These are phyloP conservation scores for Monopterus albus DNA, from an alignment of 2,113 vertebrate genomes.

Conservation along the genomic window DNA sequence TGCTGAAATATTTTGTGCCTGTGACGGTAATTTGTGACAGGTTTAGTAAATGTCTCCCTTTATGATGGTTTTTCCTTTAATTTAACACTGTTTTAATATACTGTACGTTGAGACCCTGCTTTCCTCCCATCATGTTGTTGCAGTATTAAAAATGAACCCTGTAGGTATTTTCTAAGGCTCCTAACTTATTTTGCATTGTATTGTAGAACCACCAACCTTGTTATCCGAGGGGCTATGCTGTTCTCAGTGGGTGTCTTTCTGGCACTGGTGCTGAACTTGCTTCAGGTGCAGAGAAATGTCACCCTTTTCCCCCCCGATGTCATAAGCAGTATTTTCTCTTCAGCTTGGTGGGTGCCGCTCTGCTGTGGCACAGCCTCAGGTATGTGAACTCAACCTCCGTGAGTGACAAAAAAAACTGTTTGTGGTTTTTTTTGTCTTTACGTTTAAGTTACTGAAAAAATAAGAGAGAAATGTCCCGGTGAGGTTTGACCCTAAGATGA, in stretches of 20 bases:
- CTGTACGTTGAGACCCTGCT: neutral
- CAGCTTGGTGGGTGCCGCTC: constrained; percentile 95
- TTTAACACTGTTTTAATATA: too few species aligned
- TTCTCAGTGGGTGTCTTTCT: constrained; percentile 95
- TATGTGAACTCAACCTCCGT: constrained; percentile 54
- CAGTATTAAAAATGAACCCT: neutral
- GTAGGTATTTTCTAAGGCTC: neutral
- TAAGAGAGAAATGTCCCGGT: neutral
- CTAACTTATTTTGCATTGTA: neutral
- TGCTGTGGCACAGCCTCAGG: constrained; percentile 95
- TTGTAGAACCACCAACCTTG: constrained; percentile 85
- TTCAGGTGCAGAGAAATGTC: constrained; percentile 96
- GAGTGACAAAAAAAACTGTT: neutral
- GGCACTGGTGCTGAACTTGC: constrained; percentile 93
- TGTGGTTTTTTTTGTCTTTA: neutral
- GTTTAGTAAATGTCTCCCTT: too few species aligned
- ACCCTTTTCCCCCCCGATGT: constrained; percentile 97
- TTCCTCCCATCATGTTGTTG: neutral
- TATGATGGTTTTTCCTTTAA: too few species aligned
- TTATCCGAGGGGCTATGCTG: constrained; percentile 89
- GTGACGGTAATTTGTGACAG: too few species aligned
- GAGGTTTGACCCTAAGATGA: neutral
- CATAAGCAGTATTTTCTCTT: constrained; percentile 94
- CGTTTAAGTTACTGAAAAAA: neutral
- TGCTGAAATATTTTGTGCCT: too few species aligned